Conservation (phyloP, 35 echinoderm and acorn worm species). For the Nesometra sesokonis region DNA sequence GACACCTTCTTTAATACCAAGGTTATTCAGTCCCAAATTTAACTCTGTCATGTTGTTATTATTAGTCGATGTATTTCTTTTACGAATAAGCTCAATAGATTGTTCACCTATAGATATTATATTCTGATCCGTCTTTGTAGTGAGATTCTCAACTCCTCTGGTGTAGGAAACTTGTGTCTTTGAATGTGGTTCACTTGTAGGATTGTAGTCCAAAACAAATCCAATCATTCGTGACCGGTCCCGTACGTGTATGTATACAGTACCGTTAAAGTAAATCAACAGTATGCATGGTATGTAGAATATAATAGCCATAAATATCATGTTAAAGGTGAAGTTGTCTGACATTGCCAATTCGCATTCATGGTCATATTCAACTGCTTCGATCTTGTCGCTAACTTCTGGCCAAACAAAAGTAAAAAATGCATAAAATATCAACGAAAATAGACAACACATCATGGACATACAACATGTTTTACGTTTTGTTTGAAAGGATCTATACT, state of each 20-base stretch:
- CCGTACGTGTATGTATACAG: slow-evolving; percentile 35
- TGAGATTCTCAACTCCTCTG: too few relatives aligned
- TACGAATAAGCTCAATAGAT: too few relatives aligned
- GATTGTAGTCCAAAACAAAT: too few relatives aligned
- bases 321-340: slow-evolving; percentile 6
- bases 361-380: neutral
- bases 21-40: too few relatives aligned
- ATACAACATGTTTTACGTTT: neutral
- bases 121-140: too few relatives aligned
- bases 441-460: slow-evolving; percentile 18
- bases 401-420: neutral
- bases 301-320: slow-evolving; percentile 22
- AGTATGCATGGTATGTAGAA: slow-evolving; percentile 33
- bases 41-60: too few relatives aligned
- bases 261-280: slow-evolving; percentile 29
- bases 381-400: neutral
- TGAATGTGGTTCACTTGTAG: too few relatives aligned
- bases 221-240: neutral
- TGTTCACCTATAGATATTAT: too few relatives aligned
- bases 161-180: neutral
- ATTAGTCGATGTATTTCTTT: too few relatives aligned
- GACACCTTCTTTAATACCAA: too few relatives aligned
- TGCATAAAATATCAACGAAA: slow-evolving; percentile 23
- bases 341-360: slow-evolving; percentile 28
- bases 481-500: slow-evolving; percentile 35